Conservation (phyloP, 2,113 vertebrate species). For the Fregetta grallaria region DNA sequence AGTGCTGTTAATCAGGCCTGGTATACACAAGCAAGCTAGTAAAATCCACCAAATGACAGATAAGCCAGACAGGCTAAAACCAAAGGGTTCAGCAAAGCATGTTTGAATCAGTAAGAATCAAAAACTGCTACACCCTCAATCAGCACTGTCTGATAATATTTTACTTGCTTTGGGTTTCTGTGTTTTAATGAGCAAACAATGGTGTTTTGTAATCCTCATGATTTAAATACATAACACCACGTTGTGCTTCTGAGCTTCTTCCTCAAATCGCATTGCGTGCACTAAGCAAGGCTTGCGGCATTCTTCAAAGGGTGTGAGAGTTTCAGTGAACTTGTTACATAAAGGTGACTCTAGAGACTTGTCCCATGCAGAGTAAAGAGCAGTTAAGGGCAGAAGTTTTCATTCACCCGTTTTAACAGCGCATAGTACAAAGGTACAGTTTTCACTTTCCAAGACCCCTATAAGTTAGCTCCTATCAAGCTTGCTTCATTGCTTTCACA, state of each 20-base stretch:
- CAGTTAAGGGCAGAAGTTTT: background rate
- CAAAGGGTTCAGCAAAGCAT: background rate
- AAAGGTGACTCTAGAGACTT: background rate
- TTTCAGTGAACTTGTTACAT: background rate
- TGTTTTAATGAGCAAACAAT: conserved; percentile 17
- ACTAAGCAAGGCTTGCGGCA: background rate
- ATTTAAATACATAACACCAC: background rate
- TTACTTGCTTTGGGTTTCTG: conserved; percentile 12
- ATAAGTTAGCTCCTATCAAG: background rate
- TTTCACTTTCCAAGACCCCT: background rate
- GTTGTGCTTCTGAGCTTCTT: background rate
- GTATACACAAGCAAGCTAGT: background rate
- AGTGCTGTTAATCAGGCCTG: background rate
- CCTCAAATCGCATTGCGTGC: background rate
- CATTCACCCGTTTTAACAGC: background rate
- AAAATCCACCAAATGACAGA: conserved; percentile 5
- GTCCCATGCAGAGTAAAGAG: background rate
- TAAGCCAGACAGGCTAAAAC: background rate
- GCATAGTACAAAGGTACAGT: background rate
- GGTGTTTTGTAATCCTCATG: conserved; percentile 17
- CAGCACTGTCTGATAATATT: conserved; percentile 32
- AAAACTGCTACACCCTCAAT: background rate
- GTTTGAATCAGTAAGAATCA: background rate
- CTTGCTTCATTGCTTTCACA: background rate
- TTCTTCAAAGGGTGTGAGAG: background rate